These are phyloP conservation scores for Hiodon alosoides DNA, from an alignment of 2,113 vertebrate genomes.

Conservation along the genomic window DNA sequence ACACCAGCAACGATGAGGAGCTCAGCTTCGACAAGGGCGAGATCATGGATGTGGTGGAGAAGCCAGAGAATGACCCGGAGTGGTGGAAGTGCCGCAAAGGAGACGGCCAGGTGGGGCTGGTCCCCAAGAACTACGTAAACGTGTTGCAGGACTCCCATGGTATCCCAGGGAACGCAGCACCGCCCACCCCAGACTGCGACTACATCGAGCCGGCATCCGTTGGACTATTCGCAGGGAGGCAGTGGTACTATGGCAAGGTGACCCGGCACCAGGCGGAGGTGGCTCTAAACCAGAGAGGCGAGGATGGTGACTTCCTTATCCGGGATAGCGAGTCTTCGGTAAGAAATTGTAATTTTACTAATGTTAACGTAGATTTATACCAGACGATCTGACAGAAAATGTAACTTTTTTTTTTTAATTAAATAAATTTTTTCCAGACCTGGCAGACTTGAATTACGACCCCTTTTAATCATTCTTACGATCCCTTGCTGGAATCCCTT, in stretches of 20 bases:
- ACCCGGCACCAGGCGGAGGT: slow-evolving; percentile 86
- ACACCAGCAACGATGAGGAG: slow-evolving; percentile 82
- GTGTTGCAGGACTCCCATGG: slow-evolving; percentile 72
- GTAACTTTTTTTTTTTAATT: not conserved
- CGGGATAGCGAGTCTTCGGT: slow-evolving; percentile 88
- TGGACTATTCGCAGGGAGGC: slow-evolving; percentile 80
- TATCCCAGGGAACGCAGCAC: slow-evolving; percentile 55
- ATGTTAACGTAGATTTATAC: too few relatives aligned
- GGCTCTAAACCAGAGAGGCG: slow-evolving; percentile 80
- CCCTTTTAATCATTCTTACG: not conserved
- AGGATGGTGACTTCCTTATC: slow-evolving; percentile 85
- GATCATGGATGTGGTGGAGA: slow-evolving; percentile 87
- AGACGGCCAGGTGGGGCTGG: slow-evolving; percentile 78
- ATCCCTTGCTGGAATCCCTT: not conserved
- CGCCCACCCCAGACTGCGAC: slow-evolving; percentile 81
- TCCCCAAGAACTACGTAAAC: slow-evolving; percentile 86
- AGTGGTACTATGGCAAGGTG: slow-evolving; percentile 88
- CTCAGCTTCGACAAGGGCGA: slow-evolving; percentile 86
- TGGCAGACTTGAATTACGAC: not conserved
- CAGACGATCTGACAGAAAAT: not conserved
- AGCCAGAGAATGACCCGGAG: slow-evolving; percentile 85
- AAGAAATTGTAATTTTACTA: slow-evolving; percentile 48
- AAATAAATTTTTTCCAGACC: not conserved
- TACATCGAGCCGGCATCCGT: slow-evolving; percentile 76
- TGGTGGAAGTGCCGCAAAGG: slow-evolving; percentile 90